These are phyloP conservation scores for Dromius quadrimaculatus DNA, from an alignment of 2,888 invertebrate species.

Conservation along the genomic window DNA sequence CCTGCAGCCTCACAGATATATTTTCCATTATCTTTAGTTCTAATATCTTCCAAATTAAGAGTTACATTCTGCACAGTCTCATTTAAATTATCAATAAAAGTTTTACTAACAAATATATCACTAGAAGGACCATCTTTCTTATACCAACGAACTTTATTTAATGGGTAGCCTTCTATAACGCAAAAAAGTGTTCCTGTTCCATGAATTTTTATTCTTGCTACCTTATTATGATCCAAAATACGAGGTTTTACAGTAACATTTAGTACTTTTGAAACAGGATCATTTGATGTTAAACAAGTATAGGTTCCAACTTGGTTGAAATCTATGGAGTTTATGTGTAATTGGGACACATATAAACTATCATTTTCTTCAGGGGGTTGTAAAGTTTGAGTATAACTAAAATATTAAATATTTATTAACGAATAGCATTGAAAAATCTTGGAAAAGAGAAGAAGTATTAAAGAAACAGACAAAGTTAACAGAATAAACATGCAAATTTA, in stretches of 20 bases:
- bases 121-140: conserved; percentile 69
- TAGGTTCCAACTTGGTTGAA: conserved; percentile 73
- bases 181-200: conserved; percentile 70
- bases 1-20: conserved; percentile 70
- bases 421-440: no score
- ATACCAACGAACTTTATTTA: conserved; percentile 70
- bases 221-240: conserved; percentile 66
- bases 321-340: conserved; percentile 70
- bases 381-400: conserved; percentile 41
- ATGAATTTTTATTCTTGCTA: conserved; percentile 68
- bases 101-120: conserved; percentile 62
- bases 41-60: conserved; percentile 70
- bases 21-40: conserved; percentile 80
- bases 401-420: conserved; percentile 11
- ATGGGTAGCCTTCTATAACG: conserved; percentile 72
- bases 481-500: no score
- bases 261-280: conserved; percentile 61
- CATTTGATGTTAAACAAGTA: conserved; percentile 70
- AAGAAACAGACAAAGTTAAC: no score
- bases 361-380: conserved; percentile 60
- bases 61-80: conserved; percentile 73
- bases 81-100: conserved; percentile 66
- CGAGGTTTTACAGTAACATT: conserved; percentile 68
- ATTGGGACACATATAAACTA: conserved; percentile 66
- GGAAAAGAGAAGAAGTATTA: no score